phyloP scores from a whole-genome alignment of 1,140 invertebrate genomes.

The silkworm (Bombyx mori) region ASM3026992v2 NC_085113.1:3417001-3417500 shows the following conservation, averaged over 20 bases:
- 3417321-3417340: conserved; percentile 61
- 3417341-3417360: conserved; percentile 50
- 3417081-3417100: conserved; percentile 18
- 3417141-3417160: conserved; percentile 22
- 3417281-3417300: conserved; percentile 68
- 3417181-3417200: conserved; percentile 63
- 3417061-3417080: conserved; percentile 21
- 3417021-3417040: conserved; percentile 19
- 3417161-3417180: conserved; percentile 36
- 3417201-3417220: conserved; percentile 67
- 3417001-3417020: conserved; percentile 31
- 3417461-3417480: conserved; percentile 56
- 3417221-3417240: conserved; percentile 65
- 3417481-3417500: conserved; percentile 58
- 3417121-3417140: conserved; percentile 19
- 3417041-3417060: conserved; percentile 24
- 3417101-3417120: not conserved
- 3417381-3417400: conserved; percentile 68
- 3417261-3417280: conserved; percentile 58
- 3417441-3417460: conserved; percentile 71
- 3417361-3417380: conserved; percentile 57
- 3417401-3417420: conserved; percentile 62
- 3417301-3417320: conserved; percentile 65
- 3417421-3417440: conserved; percentile 63
- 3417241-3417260: conserved; percentile 62